Evolutionary conservation across 2,888 invertebrate species (phyloP), one percentile per base, ranked within the genome.

Genomic region (Aplocera efformata): DNA sequence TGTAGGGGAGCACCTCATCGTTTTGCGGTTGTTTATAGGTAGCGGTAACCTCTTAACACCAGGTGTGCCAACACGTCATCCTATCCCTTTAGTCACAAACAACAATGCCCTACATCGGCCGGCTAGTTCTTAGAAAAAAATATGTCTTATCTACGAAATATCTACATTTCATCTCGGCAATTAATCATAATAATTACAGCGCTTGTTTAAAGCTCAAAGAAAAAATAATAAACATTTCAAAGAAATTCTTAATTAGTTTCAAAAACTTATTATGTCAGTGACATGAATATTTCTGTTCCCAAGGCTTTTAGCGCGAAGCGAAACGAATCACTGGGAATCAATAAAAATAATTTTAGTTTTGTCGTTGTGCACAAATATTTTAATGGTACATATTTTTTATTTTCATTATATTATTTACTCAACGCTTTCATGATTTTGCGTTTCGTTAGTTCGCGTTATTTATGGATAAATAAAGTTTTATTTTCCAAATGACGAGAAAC

Each of bases 171-270:
- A 56, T 54, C 48, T 58, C 35, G 26, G 57, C 53, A 59, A 67
- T 63, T 49, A 65, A 66, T 67, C 65, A 65, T 53, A 53, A 45
- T 56, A 42, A 60, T 63, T 57, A 53, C 49, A 57, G 47, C 48
- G 32, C 54, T 43, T 50, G 53, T 48, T 51, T 33, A 41, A 26
- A 42, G 42, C 48, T 47, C 43, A 39, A 34, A 35, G 42, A 28
- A 43, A 45, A 45, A 42, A 47, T 49, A 49, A 59, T 60, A 56
- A 44, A 38, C 36, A 32, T 41, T 66, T 66, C 64, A 37, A 43
- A 56, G 65, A 63, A 66, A 37, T 34, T 23, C 40, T 37, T 43
- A 50, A 47, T 48, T 48, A 43, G 58, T 63, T 56, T 58, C 44
- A 53, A 49, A 56, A 44, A 58, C 55, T 49, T 55, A 58, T 50